Evolutionary conservation across 2,797 vertebrate species (phyloP).

Genomic region (Phoxinus dragarum): DNA sequence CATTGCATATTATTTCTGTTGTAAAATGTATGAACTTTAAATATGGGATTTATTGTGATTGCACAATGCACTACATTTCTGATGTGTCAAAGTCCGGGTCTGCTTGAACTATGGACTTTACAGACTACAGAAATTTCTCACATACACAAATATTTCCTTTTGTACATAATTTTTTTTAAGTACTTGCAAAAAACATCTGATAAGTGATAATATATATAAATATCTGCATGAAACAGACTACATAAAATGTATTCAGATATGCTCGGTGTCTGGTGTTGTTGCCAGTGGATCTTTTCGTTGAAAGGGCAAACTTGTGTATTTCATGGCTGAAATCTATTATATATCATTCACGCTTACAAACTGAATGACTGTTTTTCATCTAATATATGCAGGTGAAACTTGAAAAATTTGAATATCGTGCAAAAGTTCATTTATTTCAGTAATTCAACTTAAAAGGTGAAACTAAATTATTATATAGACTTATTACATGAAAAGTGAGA

Average conservation of each 20-base stretch:
- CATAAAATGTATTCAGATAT: background rate
- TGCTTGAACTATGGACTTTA: background rate
- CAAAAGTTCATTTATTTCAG: too few relatives aligned
- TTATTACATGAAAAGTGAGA: too few relatives aligned
- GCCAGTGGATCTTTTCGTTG: background rate
- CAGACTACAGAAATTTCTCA: background rate
- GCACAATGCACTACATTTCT: background rate
- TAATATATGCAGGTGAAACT: background rate
- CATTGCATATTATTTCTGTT: background rate
- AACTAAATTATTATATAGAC: too few relatives aligned
- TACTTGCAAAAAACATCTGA: too few relatives aligned
- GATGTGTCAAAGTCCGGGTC: background rate
- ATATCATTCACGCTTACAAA: background rate
- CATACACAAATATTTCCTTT: background rate
- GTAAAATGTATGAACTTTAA: background rate
- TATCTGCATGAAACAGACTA: background rate
- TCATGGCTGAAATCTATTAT: background rate
- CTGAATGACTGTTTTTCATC: background rate
- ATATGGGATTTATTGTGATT: background rate
- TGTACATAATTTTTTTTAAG: background rate
- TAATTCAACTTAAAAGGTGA: too few relatives aligned
- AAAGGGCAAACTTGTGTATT: background rate
- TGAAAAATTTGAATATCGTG: too few relatives aligned
- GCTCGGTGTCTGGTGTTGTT: background rate
- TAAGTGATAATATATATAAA: too few relatives aligned